Conservation (phyloP, 2,888 invertebrate genomes). For the Dryococelus australis region DNA sequence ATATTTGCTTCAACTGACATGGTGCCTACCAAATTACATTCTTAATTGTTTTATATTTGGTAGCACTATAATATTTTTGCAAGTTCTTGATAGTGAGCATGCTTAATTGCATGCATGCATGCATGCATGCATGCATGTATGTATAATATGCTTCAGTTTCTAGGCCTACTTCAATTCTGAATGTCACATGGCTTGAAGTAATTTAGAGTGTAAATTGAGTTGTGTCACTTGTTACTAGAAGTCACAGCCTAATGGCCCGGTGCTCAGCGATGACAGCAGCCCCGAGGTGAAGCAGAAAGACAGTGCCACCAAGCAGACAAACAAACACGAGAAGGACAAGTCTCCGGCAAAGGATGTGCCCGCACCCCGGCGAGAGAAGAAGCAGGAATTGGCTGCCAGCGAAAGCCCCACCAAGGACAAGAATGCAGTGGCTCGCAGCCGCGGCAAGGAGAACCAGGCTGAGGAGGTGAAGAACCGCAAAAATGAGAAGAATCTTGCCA, state of each 20-base stretch:
- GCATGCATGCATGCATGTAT: no score
- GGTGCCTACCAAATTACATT: no score
- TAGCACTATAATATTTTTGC: no score
- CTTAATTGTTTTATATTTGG: no score
- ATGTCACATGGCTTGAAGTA: no score
- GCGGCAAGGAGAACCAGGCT: conserved; percentile 51
- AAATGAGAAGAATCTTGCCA: conserved; percentile 61
- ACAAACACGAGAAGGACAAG: conserved; percentile 38
- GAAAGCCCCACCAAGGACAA: conserved; percentile 50
- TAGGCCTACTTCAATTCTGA: no score
- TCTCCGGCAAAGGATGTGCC: conserved; percentile 46
- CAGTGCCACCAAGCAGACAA: conserved; percentile 37
- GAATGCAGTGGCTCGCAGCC: conserved; percentile 60
- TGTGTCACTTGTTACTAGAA: conserved; percentile 45
- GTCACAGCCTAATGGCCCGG: conserved; percentile 53
- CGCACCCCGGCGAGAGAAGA: conserved; percentile 52
- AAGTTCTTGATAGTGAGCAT: no score
- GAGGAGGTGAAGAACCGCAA: conserved; percentile 66
- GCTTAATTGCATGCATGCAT: no score
- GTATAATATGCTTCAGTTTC: no score
- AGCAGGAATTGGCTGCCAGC: conserved; percentile 58
- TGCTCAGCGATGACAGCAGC: conserved; percentile 45
- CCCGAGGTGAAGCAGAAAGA: conserved; percentile 31
- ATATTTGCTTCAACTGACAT: no score
- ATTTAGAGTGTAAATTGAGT: no score